phyloP scores from a whole-genome alignment of 2,113 vertebrate species.

The Antigone vipio region DNA sequence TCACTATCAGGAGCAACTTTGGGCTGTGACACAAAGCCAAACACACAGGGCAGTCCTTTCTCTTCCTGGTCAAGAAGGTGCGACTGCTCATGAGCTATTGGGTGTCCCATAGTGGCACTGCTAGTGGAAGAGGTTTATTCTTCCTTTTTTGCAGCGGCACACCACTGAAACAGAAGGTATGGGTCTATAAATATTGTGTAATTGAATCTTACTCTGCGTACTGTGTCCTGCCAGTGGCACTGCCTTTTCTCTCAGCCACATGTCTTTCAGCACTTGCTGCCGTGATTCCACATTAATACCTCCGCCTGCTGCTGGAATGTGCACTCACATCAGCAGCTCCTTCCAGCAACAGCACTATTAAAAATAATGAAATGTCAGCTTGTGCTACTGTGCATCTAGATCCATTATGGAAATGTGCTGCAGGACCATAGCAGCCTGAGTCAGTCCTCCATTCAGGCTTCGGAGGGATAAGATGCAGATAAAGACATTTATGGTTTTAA shows the following conservation, averaged over 20 bases:
- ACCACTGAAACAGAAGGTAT: background rate
- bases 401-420: conserved; percentile 17
- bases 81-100: background rate
- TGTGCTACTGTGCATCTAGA: background rate
- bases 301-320: background rate
- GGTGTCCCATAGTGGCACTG: background rate
- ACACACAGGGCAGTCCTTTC: background rate
- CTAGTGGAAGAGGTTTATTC: background rate
- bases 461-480: background rate
- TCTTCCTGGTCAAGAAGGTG: background rate
- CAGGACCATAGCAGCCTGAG: background rate
- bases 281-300: background rate
- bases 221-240: background rate
- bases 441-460: background rate
- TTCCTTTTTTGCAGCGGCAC: background rate
- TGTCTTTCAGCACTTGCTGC: conserved; percentile 16
- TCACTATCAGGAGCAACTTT: background rate
- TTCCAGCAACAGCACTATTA: conserved; percentile 14
- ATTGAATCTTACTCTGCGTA: background rate
- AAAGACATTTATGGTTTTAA: background rate
- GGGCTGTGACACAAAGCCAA: background rate
- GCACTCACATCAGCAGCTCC: conserved; percentile 2
- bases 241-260: background rate
- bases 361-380: conserved; percentile 50
- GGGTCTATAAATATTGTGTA: background rate